Base-by-base conservation (phyloP, 2,113 vertebrate genomes). In the Puffinus mauretanicus region DNA sequence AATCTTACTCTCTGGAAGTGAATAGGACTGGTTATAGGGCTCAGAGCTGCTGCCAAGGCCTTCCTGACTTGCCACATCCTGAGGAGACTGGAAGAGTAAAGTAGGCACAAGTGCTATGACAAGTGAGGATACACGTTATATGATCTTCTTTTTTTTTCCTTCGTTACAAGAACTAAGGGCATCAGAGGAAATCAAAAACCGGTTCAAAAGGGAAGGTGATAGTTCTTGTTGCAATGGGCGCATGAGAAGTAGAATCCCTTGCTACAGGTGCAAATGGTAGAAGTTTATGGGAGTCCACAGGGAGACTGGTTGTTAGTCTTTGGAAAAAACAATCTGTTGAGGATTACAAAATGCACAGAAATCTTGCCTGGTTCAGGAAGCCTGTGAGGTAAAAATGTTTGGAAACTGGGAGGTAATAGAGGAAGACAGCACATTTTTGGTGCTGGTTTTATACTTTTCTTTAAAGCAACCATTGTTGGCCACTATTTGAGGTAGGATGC, bases 81-180 rank as follows among this genome's bases (percentile, higher is more conserved):
- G 76, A 83, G 26, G 29, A 66, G 46, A 49, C 29, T 76, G 82
- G 16, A 70, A 51, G 13, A 71, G 36, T 60, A 21, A 69, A 42
- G 44, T 24, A 46, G 40, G 44, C 42, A n/a, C 61, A 55, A 47
- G 47, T 36, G 11, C 30, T 26, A 12, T 3, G 18, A 38, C 20
- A 32, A 46, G 11, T 64, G n/a, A 83, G 32, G 40, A 36, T 54
- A 26, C 4, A 9, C 0, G 0, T 73, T 69, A 10, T 21, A 13
- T 32, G 30, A 44, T 60, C 13, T 24, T 42, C 1, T 6, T 19
- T 27, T 26, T 60, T 67, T 36, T 42, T 70, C 22, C 8, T 46
- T 65, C 5, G 4, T 90, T 86, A 20, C 57, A 71, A 86, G 32
- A 61, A 42, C 29, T 51, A 29, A 61, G 22, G 36, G 20, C 16